Base-by-base conservation (phyloP, 30 jellyfish, hydroid and myxozoan genomes). In the Hydractinia symbiolongicarpus region DNA sequence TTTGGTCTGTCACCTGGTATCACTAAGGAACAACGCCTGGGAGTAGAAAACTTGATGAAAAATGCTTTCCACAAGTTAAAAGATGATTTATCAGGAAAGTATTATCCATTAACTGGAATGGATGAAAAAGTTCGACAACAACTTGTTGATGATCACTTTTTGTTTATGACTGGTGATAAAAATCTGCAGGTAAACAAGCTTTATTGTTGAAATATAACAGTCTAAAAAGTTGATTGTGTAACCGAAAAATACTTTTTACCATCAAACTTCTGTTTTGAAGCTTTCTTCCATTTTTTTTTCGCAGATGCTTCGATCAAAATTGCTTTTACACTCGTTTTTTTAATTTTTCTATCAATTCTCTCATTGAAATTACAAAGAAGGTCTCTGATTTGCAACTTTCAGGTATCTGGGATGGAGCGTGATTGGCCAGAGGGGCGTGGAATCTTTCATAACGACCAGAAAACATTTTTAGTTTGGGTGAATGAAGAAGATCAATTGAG, bases 361-460 rank as follows among this genome's bases (percentile, higher is more conserved):
- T 30, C 44, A 30, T 30, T 30, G 2, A 30, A n/a, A n/a, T n/a
- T n/a, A n/a, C n/a, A n/a, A n/a, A n/a, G n/a, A n/a, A n/a, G n/a
- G n/a, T n/a, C n/a, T n/a, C n/a, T n/a, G n/a, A n/a, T n/a, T n/a
- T n/a, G n/a, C n/a, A n/a, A 30, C 44, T 30, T 30, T 30, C 16
- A 66, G 70, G 76, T 5, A 16, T 53, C 74, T 16, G 89, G 89
- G 64, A 61, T 85, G 64, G 61, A 86, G 60, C 55, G 71, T 49
- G 85, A 79, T 72, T 86, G 95, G 95, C 95, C 95, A 19, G 72
- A 53, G 21, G 95, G 86, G 53, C 89, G 95, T 5, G 95, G 95
- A 0, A 67, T 79, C 55, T 86, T 76, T 56, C 84, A 68, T 9
- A 86, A 76, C 54, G 72, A 55, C 9, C 52, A 64, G 0, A 64